Evolutionary conservation across 2,113 vertebrate species (phyloP), one percentile per base, ranked within the genome.

Genomic region (Phocoena sinus): DNA sequence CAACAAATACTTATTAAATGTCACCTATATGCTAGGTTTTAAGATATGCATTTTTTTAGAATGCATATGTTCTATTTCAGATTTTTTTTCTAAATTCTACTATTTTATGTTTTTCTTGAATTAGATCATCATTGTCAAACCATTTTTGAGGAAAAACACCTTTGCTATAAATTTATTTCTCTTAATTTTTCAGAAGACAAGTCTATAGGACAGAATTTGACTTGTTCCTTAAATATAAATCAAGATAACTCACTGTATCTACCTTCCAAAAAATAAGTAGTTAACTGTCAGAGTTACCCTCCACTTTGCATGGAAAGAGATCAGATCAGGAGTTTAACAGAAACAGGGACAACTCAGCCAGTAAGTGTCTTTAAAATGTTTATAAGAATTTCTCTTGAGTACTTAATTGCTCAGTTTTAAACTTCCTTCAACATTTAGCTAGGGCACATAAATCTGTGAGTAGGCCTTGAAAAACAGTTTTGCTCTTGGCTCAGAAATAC

Each of bases 341-440:
- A 94, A 97, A 94, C 25, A 93, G 38, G 62, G 28, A 71, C 31
- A 95, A 25, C 63, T 94, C 11, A 94, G 76, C 15, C 67, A 58
- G 38, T 68, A 82, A 81, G 41, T 60, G n/a, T 96, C 73, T 76
- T 91, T 95, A 95, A 96, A 93, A 89, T 89, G 79, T 76, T 95
- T 92, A 84, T 62, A n/a, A 96, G 70, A 31, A 83, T 97, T 87
- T 96, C 53, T 89, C 68, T 94, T 53, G 58, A 96, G 74, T 38
- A 18, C 58, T 92, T 96, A 97, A 96, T 84, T 97, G 87, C 68
- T 95, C 60, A 88, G 36, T 92, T 94, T 93, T 96, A 76, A 94
- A 80, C 21, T 77, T 79, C 67, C 93, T 97, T 95, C 60, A 96
- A 93, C 73, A 91, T 93, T 95, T 93, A 95, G 26, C 62, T 63